Evolutionary conservation across 2,797 vertebrate genomes (phyloP).

Genomic region (Gallinago solitaria): DNA sequence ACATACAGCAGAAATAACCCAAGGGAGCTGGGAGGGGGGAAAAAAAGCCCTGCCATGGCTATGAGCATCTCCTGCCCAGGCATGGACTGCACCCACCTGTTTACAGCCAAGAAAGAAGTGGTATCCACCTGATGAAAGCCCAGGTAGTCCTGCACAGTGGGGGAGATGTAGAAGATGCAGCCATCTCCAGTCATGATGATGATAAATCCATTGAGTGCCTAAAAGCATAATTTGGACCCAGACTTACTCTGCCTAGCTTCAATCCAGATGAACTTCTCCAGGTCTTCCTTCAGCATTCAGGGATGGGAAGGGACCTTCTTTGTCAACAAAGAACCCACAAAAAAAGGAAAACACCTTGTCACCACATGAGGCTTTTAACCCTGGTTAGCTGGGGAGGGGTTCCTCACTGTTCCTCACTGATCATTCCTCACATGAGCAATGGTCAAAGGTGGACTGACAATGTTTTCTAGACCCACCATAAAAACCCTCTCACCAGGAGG

Average conservation of each 20-base stretch:
- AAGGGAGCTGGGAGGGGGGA: not conserved
- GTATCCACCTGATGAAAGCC: slow-evolving; percentile 86
- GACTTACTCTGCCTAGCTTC: not conserved
- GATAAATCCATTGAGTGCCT: slow-evolving; percentile 84
- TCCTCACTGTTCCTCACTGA: not conserved
- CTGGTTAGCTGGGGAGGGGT: too few relatives aligned
- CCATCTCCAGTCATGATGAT: slow-evolving; percentile 79
- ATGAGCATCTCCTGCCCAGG: not conserved
- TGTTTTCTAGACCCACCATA: not conserved
- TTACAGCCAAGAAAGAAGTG: not conserved
- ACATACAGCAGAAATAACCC: not conserved
- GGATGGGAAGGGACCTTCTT: not conserved
- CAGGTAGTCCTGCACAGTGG: slow-evolving; percentile 87
- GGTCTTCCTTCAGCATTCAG: not conserved
- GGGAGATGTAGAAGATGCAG: slow-evolving; percentile 85
- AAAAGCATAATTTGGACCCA: not conserved
- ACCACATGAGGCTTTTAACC: not conserved
- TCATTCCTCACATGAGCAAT: not conserved
- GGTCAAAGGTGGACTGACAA: not conserved
- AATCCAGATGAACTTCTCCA: not conserved
- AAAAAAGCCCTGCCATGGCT: not conserved
- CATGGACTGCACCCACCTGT: fast-evolving
- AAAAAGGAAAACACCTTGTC: not conserved
- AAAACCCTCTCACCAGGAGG: not conserved
- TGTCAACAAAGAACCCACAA: not conserved